Conservation (phyloP, 2,113 vertebrate genomes). For the Tauraco erythrolophus region DNA sequence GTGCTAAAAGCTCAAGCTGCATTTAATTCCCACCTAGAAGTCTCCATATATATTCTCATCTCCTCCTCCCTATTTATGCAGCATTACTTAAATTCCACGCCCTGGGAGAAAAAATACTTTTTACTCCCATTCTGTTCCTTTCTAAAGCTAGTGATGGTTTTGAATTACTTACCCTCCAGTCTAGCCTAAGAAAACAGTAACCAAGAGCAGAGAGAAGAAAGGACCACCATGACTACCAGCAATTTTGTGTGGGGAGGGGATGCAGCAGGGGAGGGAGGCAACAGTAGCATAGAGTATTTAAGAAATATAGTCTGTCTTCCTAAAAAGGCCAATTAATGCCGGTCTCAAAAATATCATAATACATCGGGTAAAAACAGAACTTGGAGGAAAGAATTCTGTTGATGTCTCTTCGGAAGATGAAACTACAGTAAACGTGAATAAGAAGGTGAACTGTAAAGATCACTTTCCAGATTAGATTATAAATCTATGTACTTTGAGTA, state of each 20-base stretch:
- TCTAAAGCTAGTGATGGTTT: not conserved
- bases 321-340: not conserved
- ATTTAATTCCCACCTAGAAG: not conserved
- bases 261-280: accelerated
- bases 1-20: not conserved
- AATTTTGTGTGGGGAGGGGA: not conserved
- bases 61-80: not conserved
- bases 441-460: not conserved
- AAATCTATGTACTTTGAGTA: accelerated
- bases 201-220: not conserved
- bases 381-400: not conserved
- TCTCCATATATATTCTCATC: not conserved
- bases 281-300: not conserved
- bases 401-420: accelerated
- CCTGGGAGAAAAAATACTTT: not conserved
- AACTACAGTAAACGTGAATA: not conserved
- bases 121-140: not conserved
- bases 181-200: not conserved
- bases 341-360: not conserved
- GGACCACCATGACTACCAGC: accelerated
- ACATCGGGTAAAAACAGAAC: not conserved
- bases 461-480: not conserved
- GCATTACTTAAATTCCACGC: not conserved
- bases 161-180: not conserved
- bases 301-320: not conserved